phyloP scores from a whole-genome alignment of 1,140 invertebrate species.

The Ericerus pela region DNA sequence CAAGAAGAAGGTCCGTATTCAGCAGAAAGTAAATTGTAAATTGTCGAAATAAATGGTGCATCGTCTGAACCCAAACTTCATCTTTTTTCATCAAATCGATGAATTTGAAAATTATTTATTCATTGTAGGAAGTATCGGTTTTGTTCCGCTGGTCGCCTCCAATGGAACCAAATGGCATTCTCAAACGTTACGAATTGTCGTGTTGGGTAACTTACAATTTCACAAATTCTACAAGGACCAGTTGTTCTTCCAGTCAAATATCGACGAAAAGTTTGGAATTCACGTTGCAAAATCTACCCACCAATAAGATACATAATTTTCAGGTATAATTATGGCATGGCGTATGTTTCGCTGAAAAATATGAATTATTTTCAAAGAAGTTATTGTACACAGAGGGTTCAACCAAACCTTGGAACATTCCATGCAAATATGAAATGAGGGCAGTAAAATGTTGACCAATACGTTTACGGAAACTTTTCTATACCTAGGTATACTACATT shows the following conservation, averaged over 20 bases:
- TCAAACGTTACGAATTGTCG: slow-evolving; percentile 52
- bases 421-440: too few species aligned
- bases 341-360: too few species aligned
- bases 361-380: too few species aligned
- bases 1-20: slow-evolving; percentile 20
- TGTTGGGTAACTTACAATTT: slow-evolving; percentile 40
- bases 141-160: slow-evolving; percentile 58
- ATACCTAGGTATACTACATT: too few species aligned
- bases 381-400: too few species aligned
- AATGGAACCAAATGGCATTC: slow-evolving; percentile 49
- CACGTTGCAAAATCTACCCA: slow-evolving; percentile 38
- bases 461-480: too few species aligned
- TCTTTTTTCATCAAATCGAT: neutral
- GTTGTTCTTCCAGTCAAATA: slow-evolving; percentile 17
- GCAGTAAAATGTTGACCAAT: too few species aligned
- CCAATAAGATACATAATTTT: slow-evolving; percentile 55
- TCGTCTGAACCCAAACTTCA: neutral
- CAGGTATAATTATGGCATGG: slow-evolving; percentile 43
- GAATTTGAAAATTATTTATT: slow-evolving; percentile 26
- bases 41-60: neutral
- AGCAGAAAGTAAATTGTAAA: neutral
- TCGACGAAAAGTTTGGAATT: slow-evolving; percentile 35
- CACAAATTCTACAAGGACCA: neutral
- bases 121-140: slow-evolving; percentile 24
- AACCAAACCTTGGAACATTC: too few species aligned